Evolutionary conservation across 2,797 vertebrate genomes (phyloP), one percentile per base, ranked within the genome.

Genomic region (Telmatherina bonti): DNA sequence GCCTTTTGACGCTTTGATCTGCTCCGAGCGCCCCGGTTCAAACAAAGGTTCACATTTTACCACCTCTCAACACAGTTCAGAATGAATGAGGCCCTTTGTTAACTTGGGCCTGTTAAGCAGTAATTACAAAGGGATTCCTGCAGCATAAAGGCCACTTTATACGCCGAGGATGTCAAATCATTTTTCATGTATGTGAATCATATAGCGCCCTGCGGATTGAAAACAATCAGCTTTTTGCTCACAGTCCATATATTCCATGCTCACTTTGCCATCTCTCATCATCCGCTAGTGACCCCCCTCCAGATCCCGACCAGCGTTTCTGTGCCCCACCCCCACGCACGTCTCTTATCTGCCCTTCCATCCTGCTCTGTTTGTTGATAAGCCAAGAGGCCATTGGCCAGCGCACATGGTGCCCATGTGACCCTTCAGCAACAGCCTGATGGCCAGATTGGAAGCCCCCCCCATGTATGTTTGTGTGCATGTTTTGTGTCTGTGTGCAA

Each of bases 361-460:
- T 87, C 86, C 87, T 18, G 18, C 80, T 87, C 85, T 91, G 89
- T 91, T 88, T 91, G 88, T 87, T 89, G 90, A 91, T 91, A 91
- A 93, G 89, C 90, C 43, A 77, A 85, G 84, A 89, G 87, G 91
- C 89, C 87, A 90, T 81, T 90, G 91, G 89, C 91, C 89, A 83
- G 89, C 83, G 72, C 86, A 86, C 89, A 92, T 84, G 85, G 83
- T 70, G 87, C 74, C 89, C 89, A 91, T 93, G 91, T 93, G 91
- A 91, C 89, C 87, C 85, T 85, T 83, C 76, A 85, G 81, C 81
- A 82, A 88, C 88, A 93, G 90, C 90, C 91, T 88, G 88, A 92
- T 88, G 88, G 85, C 85, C 91, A 87, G 85, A 90, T 90, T 93
- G 89, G 83, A 88, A 85, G 79, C 85, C 79, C 74, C 26, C n/a